These are phyloP conservation scores for Acutogordius australiensis DNA, from an alignment of 2,888 invertebrate species.

Conservation along the genomic window DNA sequence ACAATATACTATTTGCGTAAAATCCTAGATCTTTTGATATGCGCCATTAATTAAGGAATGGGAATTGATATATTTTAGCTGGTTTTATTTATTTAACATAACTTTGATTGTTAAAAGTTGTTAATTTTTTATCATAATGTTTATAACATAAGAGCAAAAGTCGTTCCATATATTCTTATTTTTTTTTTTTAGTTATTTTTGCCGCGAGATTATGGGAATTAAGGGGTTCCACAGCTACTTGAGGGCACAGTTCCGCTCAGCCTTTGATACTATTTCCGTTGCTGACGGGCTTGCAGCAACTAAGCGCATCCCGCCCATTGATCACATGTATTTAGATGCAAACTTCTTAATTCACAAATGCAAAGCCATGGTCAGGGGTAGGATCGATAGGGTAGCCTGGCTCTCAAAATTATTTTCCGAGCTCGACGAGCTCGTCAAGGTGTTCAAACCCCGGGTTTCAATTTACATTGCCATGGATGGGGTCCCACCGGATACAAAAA, in stretches of 20 bases:
- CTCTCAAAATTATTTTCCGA: not conserved
- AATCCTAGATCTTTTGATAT: too few species aligned
- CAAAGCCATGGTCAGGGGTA: not conserved
- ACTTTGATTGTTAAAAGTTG: too few species aligned
- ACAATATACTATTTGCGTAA: too few species aligned
- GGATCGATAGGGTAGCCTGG: not conserved
- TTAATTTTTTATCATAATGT: too few species aligned
- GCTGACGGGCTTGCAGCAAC: not conserved
- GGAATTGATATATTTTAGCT: not conserved
- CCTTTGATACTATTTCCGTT: not conserved
- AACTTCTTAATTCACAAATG: conserved; percentile 3
- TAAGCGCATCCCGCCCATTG: not conserved
- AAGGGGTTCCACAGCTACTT: not conserved
- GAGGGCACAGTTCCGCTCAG: not conserved
- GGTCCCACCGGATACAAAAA: conserved; percentile 2
- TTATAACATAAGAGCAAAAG: too few species aligned
- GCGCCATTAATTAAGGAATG: too few species aligned
- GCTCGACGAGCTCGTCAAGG: not conserved
- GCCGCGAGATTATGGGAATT: not conserved
- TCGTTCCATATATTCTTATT: too few species aligned
- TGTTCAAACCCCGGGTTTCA: not conserved
- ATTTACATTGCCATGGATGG: not conserved
- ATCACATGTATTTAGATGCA: conserved; percentile 5
- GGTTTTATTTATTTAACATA: too few species aligned
- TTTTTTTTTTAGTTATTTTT: not conserved